These are phyloP conservation scores for Diabrotica virgifera DNA, from an alignment of 1,140 invertebrate genomes.

Conservation along the genomic window DNA sequence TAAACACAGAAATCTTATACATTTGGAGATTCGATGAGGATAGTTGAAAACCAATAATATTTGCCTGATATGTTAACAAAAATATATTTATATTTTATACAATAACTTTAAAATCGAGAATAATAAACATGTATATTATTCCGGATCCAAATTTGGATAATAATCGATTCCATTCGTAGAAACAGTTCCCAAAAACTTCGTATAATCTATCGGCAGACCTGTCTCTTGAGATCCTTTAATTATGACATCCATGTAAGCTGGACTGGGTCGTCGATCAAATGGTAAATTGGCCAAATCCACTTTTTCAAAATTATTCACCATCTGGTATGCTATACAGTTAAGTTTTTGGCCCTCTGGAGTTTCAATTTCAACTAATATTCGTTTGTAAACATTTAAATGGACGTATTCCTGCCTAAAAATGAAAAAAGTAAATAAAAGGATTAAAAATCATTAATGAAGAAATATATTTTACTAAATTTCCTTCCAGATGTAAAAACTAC, in stretches of 20 bases:
- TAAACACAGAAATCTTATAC: no score
- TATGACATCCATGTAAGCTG: constrained; percentile 64
- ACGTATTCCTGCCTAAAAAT: constrained; percentile 71
- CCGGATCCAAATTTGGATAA: not conserved
- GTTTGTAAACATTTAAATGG: constrained; percentile 62
- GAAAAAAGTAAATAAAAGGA: no score
- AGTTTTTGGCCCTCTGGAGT: constrained; percentile 52
- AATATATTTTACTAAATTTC: no score
- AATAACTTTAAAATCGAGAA: no score
- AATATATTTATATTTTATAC: no score
- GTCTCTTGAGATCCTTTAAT: constrained; percentile 67
- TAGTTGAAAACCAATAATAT: no score
- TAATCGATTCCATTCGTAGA: constrained; percentile 65
- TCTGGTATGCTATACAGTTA: constrained; percentile 66
- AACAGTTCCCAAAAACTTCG: constrained; percentile 59
- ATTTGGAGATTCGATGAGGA: no score
- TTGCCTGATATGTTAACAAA: no score
- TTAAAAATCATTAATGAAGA: no score
- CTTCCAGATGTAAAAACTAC: no score
- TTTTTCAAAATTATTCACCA: constrained; percentile 52
- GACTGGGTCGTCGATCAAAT: constrained; percentile 62
- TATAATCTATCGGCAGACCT: constrained; percentile 65
- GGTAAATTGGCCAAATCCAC: constrained; percentile 49
- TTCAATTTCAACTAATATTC: constrained; percentile 59
- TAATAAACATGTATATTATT: no score